phyloP scores from a whole-genome alignment of 2,888 invertebrate genomes.

The Serripes groenlandicus region DNA sequence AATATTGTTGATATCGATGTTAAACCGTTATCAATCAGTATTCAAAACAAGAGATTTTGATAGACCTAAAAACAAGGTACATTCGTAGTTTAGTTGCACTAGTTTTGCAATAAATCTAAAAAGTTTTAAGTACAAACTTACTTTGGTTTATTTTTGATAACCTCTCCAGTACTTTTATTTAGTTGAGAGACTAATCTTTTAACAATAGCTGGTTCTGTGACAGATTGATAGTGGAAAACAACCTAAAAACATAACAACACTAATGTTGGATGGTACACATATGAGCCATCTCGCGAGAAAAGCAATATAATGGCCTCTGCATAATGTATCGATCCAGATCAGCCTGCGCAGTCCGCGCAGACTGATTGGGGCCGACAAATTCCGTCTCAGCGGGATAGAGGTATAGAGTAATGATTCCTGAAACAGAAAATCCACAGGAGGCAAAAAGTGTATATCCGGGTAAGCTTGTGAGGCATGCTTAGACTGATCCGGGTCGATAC shows the following conservation, averaged over 20 bases:
- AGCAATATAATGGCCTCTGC: neutral
- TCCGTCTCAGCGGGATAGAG: too few species aligned
- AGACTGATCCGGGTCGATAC: too few species aligned
- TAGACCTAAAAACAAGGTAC: too few species aligned
- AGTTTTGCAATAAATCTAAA: neutral
- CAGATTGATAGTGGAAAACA: constrained; percentile 96
- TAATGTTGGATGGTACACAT: neutral
- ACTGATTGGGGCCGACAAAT: neutral
- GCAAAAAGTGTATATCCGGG: too few species aligned
- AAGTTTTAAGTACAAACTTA: constrained; percentile 67
- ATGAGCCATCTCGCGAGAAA: neutral
- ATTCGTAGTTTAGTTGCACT: too few species aligned
- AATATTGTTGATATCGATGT: too few species aligned
- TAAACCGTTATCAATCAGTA: too few species aligned
- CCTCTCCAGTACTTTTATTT: constrained; percentile 96
- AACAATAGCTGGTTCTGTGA: constrained; percentile 96
- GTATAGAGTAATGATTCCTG: too few species aligned
- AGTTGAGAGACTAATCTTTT: constrained; percentile 94
- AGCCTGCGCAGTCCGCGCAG: neutral
- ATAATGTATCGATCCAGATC: neutral
- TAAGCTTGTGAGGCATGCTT: too few species aligned
- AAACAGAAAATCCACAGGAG: too few species aligned
- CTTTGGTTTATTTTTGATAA: constrained; percentile 96
- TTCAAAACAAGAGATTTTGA: too few species aligned
- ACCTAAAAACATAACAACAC: constrained; percentile 85